Conservation (phyloP, 1,140 invertebrate genomes). For the Zaprionus ornatus region DNA sequence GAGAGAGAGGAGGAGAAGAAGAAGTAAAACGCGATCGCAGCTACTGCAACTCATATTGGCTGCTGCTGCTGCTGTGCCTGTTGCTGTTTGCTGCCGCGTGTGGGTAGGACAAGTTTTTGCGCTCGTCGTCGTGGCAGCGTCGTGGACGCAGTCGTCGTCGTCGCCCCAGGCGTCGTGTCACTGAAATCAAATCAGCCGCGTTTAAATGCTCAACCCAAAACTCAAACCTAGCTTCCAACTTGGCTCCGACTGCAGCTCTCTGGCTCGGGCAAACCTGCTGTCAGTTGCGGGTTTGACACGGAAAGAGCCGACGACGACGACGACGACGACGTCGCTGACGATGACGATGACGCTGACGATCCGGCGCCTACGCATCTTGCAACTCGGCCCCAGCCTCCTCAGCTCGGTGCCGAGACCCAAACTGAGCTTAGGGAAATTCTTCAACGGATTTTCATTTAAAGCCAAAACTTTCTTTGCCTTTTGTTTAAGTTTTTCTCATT, state of each 20-base stretch:
- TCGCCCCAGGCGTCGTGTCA: conserved; percentile 75
- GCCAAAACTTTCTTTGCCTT: conserved; percentile 68
- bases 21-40: conserved; percentile 42
- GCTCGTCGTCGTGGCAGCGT: conserved; percentile 42
- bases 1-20: not conserved
- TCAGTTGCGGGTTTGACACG: conserved; percentile 77
- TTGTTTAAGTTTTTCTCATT: conserved; percentile 56
- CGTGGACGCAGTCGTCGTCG: conserved; percentile 44
- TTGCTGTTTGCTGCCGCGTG: conserved; percentile 26
- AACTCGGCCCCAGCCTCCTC: conserved; percentile 44
- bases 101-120: conserved; percentile 52
- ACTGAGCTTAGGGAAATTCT: conserved; percentile 79
- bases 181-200: conserved; percentile 79
- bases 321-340: not conserved
- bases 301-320: conserved; percentile 61
- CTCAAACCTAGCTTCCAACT: conserved; percentile 58
- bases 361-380: conserved; percentile 71
- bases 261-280: conserved; percentile 73
- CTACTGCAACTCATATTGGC: conserved; percentile 29
- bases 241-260: conserved; percentile 15
- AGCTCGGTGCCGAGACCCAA: conserved; percentile 22
- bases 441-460: conserved; percentile 74
- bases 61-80: not conserved
- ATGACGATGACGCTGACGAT: not conserved
- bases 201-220: conserved; percentile 79